A percentile compares a stretch with the other conserved stretches of the same genome.
Evolutionary conservation across 2,888 invertebrate species (phyloP).

Genomic region (Watsonalla binaria): DNA sequence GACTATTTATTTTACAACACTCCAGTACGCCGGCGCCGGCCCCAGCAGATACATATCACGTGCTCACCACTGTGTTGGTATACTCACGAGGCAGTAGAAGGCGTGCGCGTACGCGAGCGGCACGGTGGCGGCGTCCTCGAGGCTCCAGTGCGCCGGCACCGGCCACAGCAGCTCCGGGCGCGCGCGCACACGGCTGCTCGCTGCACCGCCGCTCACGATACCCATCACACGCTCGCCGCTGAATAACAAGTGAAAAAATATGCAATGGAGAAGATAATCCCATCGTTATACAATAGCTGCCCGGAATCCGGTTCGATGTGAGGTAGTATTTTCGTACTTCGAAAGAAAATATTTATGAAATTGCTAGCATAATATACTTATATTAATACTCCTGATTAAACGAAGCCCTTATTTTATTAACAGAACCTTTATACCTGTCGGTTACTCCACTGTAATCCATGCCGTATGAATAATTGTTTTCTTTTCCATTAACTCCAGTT

Average conservation of each 20-base stretch:
- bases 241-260: not conserved
- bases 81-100: constrained; percentile 45
- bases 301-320: too few relatives aligned
- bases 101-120: constrained; percentile 84
- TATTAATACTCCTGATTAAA: too few relatives aligned
- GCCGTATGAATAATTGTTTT: constrained; percentile 28
- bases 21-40: not conserved
- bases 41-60: too few relatives aligned
- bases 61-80: not conserved
- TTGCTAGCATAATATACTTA: too few relatives aligned
- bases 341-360: too few relatives aligned
- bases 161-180: constrained; percentile 79
- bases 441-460: constrained; percentile 59
- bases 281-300: too few relatives aligned
- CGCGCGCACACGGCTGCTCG: constrained; percentile 76
- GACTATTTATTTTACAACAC: too few relatives aligned
- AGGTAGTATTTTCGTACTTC: too few relatives aligned
- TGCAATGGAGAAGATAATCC: too few relatives aligned
- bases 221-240: constrained; percentile 82
- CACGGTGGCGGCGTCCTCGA: constrained; percentile 86
- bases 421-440: constrained; percentile 26
- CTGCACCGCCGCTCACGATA: constrained; percentile 65
- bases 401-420: not conserved
- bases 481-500: constrained; percentile 15
- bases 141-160: constrained; percentile 82